Evolutionary conservation across 2,888 invertebrate species (phyloP), one percentile per base, ranked within the genome.

Genomic region (Parnassius mnemosyne): DNA sequence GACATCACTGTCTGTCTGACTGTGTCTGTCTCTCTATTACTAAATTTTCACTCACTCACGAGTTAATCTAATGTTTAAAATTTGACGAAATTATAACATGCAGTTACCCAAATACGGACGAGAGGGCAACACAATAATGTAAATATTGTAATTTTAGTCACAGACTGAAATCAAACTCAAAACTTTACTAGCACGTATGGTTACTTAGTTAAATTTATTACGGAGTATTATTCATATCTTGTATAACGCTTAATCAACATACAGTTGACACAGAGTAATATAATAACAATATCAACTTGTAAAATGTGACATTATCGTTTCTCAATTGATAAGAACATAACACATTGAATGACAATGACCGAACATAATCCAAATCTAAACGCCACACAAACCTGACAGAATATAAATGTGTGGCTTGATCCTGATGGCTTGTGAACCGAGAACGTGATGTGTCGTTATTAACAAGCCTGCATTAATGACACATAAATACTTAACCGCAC

Each of bases 361-460:
- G 81, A 83, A 83, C 82, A 87, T 90, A 90, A 89, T 91, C 91
- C 87, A 90, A 88, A 90, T 91, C 85, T 89, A 89, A 91, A 87
- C 87, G 88, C 80, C 81, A 79, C 75, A 77, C 79, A 78, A 75
- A 79, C 79, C 83, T 81, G 81, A 80, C 84, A 76, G 90, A 89
- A 91, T 91, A 85, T 85, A 84, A 90, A 91, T 90, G 83, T 75
- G 80, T 73, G 70, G 70, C 75, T 76, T 78, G 80, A 78, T 83
- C 80, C 80, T 82, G 82, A 76, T 80, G 79, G 81, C 87, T 89
- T 91, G 91, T 90, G 91, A 91, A 91, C 89, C 80, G 81, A 75
- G 80, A 85, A 91, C 91, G 91, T 91, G 90, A 89, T 84, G 80
- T 78, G 79, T 84, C 83, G 86, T 86, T 86, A 87, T 87, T 89